phyloP scores from a whole-genome alignment of 2,888 invertebrate genomes.

The Microplitis manilae region DNA sequence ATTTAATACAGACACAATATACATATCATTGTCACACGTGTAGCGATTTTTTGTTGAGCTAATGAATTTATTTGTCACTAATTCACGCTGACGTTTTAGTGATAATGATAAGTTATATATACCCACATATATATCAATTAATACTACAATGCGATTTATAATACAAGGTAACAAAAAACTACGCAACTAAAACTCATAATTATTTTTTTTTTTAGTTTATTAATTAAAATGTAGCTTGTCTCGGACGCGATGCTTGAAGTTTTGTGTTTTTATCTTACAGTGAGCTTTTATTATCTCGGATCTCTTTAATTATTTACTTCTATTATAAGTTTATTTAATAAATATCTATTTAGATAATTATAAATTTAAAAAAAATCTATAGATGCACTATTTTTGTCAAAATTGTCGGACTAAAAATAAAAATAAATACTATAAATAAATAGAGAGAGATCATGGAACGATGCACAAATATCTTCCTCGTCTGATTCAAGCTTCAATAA shows the following conservation, averaged over 20 bases:
- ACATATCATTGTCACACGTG: neutral
- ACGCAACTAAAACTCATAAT: neutral
- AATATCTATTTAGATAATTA: too few relatives aligned
- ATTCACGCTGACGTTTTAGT: neutral
- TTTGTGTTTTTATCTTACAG: slow-evolving; percentile 1
- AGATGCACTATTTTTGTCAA: slow-evolving; percentile 6
- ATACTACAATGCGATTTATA: neutral
- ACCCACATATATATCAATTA: neutral
- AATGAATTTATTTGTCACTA: neutral
- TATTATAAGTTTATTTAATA: too few relatives aligned
- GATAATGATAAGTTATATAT: neutral
- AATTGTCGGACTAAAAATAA: neutral
- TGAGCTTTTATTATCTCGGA: slow-evolving; percentile 34
- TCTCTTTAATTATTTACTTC: slow-evolving; percentile 20
- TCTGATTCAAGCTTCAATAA: slow-evolving; percentile 36
- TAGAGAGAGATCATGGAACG: slow-evolving; percentile 6
- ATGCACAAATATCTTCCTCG: slow-evolving; percentile 22
- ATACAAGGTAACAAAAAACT: neutral
- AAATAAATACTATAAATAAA: neutral
- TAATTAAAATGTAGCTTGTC: slow-evolving; percentile 44
- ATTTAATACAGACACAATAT: neutral
- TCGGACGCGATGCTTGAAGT: slow-evolving; percentile 36
- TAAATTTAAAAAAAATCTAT: neutral
- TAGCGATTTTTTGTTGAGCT: neutral
- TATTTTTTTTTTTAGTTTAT: neutral